Evolutionary conservation across 2,888 invertebrate genomes (phyloP).

Genomic region (Polydrusus pterygomalis): DNA sequence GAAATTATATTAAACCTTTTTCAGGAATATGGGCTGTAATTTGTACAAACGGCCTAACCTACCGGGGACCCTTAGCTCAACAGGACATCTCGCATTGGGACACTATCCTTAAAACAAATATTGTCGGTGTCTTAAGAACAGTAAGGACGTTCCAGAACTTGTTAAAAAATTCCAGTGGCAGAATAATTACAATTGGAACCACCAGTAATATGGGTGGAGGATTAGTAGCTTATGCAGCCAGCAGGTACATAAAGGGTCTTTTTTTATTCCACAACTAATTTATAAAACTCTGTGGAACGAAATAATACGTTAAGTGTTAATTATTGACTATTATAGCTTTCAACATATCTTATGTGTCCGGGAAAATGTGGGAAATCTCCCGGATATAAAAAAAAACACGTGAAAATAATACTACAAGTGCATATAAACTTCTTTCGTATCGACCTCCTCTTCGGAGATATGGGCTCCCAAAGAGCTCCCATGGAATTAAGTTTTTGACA

Average conservation of each 20-base stretch:
- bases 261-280: no score
- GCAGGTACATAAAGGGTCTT: slow-evolving; percentile 55
- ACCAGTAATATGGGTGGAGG: slow-evolving; percentile 73
- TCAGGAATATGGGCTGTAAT: slow-evolving; percentile 88
- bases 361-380: no score
- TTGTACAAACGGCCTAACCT: slow-evolving; percentile 86
- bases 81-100: slow-evolving; percentile 84
- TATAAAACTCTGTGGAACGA: no score
- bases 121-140: slow-evolving; percentile 83
- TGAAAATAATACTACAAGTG: no score
- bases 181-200: slow-evolving; percentile 82
- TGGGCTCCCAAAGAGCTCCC: no score
- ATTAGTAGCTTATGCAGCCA: slow-evolving; percentile 75
- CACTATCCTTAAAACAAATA: slow-evolving; percentile 80
- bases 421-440: no score
- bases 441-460: no score
- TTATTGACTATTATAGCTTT: no score
- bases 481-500: no score
- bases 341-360: no score
- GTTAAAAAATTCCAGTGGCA: slow-evolving; percentile 78
- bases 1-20: slow-evolving; percentile 57
- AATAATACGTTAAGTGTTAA: no score
- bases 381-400: no score
- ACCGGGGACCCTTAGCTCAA: slow-evolving; percentile 80
- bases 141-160: slow-evolving; percentile 85